Evolutionary conservation across 2,888 invertebrate species (phyloP), one percentile per base, ranked within the genome.

Genomic region (Hypomecis punctinalis): DNA sequence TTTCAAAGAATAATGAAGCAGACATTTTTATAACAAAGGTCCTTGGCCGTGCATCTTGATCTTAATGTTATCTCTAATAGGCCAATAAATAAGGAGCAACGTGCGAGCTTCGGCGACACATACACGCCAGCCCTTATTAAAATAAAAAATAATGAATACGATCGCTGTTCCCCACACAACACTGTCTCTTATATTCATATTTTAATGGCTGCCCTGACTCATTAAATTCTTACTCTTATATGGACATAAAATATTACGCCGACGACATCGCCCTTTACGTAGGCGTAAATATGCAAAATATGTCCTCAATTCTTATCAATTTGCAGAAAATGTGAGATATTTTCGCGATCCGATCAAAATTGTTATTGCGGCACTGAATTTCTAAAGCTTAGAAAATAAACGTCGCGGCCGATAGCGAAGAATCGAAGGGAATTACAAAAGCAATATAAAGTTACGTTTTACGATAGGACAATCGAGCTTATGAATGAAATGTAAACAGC

Each of bases 51-150:
- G 91, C 91, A 91, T 92, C 91, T 90, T 86, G 93, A 92, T 92
- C 92, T 91, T 88, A 90, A 91, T 92, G 91, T 92, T 92, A 93
- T 93, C 92, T 93, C 91, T 93, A 93, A 93, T 93, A 93, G 92
- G 91, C 88, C 91, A 93, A 93, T 93, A 93, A 93, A 93, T 93
- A 91, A 92, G 81, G 79, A 84, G 83, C 88, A 89, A 91, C 92
- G 92, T 89, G 92, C 90, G 90, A 92, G 91, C 92, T 89, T 90
- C 90, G 88, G 86, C 88, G 90, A 92, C 91, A 89, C 78, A 85
- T 87, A 89, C 88, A 89, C 79, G 85, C 83, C 84, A 84, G 82
- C 84, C 84, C 85, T 89, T 89, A 90, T 89, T 90, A 89, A 87
- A 90, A 91, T 84, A 89, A 91, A 88, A 84, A 85, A 83, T 78